These are phyloP conservation scores for Clusia tigrina DNA, from an alignment of 2,888 invertebrate genomes.

Conservation along the genomic window DNA sequence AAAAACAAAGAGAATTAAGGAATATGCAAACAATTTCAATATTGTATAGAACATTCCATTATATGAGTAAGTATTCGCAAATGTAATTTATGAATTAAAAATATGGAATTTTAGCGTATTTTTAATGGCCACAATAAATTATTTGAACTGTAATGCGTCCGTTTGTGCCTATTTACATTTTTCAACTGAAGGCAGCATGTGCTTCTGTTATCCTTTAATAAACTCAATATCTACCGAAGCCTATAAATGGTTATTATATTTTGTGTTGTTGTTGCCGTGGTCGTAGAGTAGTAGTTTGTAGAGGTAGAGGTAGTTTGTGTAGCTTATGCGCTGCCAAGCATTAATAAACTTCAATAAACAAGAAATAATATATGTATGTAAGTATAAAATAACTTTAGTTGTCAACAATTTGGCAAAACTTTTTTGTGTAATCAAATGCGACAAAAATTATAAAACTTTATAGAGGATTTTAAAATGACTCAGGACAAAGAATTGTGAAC, in stretches of 20 bases:
- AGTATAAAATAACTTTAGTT: neutral
- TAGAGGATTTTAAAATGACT: neutral
- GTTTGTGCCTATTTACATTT: constrained; percentile 36
- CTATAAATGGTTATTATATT: neutral
- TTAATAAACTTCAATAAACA: constrained; percentile 54
- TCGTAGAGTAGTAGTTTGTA: constrained; percentile 2
- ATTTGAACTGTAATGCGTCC: constrained; percentile 23
- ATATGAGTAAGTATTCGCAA: neutral
- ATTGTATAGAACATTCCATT: no score
- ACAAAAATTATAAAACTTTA: constrained; percentile 8
- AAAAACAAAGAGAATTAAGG: no score
- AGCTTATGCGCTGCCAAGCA: constrained; percentile 52
- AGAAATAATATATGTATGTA: constrained; percentile 34
- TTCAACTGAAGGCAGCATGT: constrained; percentile 39
- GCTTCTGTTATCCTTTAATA: constrained; percentile 33
- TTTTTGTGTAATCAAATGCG: neutral
- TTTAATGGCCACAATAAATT: neutral
- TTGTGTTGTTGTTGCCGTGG: no score
- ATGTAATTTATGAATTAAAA: neutral
- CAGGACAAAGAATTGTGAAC: neutral
- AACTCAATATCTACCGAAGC: neutral
- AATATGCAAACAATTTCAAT: no score
- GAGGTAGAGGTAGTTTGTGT: constrained; percentile 11
- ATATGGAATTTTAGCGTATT: neutral
- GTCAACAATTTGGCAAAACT: neutral